Evolutionary conservation across 2,113 vertebrate species (phyloP).

Genomic region (Aythya baeri): DNA sequence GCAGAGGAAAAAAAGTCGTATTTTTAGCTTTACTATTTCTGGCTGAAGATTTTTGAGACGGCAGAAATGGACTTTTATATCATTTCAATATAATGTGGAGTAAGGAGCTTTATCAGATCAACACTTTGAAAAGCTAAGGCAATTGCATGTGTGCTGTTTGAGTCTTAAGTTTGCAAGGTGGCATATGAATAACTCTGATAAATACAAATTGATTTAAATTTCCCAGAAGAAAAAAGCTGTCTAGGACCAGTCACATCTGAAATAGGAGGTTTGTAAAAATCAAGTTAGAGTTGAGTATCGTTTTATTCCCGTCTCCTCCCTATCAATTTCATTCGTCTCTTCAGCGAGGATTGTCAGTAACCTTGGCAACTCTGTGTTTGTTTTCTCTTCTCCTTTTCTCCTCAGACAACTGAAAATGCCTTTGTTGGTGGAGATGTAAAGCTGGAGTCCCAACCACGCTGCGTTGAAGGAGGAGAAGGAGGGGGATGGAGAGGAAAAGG

Average conservation of each 20-base stretch:
- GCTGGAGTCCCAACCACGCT: not conserved
- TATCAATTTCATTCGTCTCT: not conserved
- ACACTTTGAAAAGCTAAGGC: not conserved
- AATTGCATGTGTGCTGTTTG: not conserved
- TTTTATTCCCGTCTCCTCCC: not conserved
- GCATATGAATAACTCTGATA: not conserved
- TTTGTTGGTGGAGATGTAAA: not conserved
- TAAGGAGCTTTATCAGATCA: not conserved
- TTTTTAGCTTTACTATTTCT: slow-evolving; percentile 6
- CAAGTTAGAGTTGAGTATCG: not conserved
- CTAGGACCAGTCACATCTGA: not conserved
- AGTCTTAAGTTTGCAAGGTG: not conserved
- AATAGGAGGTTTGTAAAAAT: not conserved
- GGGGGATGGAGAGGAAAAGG: not conserved
- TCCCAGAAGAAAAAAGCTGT: not conserved
- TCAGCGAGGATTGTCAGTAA: slow-evolving; percentile 24
- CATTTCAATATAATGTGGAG: not conserved
- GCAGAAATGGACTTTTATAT: not conserved
- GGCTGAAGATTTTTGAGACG: not conserved
- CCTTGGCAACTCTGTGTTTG: slow-evolving; percentile 7
- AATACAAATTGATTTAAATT: not conserved
- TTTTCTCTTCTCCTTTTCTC: not conserved
- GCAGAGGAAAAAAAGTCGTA: not conserved
- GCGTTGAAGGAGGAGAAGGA: not conserved
- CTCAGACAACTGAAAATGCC: not conserved